phyloP scores from a whole-genome alignment of 2,113 vertebrate species.

The Papio anubis region DNA sequence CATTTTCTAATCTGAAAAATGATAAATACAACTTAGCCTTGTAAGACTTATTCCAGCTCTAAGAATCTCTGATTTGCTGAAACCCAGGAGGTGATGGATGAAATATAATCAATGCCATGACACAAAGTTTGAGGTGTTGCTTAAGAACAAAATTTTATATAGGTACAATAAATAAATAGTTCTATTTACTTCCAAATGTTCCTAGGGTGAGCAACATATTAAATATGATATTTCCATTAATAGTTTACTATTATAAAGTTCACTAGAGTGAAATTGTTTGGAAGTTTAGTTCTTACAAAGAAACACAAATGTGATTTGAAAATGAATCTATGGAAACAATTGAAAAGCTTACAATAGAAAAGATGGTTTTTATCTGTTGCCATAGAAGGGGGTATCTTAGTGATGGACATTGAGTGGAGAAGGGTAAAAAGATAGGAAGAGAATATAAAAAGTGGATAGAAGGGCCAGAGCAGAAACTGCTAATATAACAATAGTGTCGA shows the following conservation, averaged over 20 bases:
- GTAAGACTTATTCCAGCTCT: neutral
- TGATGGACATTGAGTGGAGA: neutral
- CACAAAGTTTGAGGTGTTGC: neutral
- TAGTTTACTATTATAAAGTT: neutral
- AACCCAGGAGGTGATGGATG: neutral
- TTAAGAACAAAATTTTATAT: neutral
- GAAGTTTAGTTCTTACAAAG: neutral
- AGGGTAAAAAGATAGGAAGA: neutral
- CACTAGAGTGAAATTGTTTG: neutral
- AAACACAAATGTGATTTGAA: neutral
- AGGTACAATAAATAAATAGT: neutral
- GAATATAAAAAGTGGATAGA: neutral
- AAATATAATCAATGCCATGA: neutral
- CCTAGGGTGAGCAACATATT: neutral
- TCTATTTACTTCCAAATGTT: constrained; percentile 11
- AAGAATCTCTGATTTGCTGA: constrained; percentile 17
- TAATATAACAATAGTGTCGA: neutral
- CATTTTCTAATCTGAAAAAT: constrained; percentile 35
- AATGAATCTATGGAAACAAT: neutral
- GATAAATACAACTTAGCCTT: neutral
- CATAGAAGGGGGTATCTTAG: neutral
- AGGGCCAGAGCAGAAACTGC: neutral
- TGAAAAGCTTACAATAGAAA: neutral
- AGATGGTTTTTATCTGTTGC: neutral
- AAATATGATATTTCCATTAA: neutral